Evolutionary conservation across 2,797 vertebrate genomes (phyloP).

Genomic region (Caiman crocodilus): DNA sequence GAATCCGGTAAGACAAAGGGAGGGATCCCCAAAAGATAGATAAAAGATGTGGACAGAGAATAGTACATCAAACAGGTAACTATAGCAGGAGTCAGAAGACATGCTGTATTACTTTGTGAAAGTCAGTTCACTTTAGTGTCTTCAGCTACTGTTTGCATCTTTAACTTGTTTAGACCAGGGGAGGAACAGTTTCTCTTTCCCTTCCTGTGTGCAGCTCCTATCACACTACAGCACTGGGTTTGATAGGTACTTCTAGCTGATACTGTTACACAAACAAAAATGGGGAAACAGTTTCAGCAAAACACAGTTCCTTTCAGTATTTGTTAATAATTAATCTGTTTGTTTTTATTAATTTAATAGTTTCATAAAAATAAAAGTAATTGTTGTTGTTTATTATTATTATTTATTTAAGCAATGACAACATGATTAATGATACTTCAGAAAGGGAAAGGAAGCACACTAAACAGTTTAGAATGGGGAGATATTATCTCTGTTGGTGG

Average conservation of each 20-base stretch:
- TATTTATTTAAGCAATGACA: constrained; percentile 71
- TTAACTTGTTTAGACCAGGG: background rate
- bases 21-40: background rate
- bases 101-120: background rate
- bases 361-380: constrained; percentile 70
- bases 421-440: constrained; percentile 73
- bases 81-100: background rate
- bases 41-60: no score
- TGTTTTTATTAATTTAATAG: constrained; percentile 65
- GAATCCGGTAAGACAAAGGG: accelerated
- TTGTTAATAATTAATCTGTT: constrained; percentile 67
- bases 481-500: constrained; percentile 69
- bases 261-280: constrained; percentile 65
- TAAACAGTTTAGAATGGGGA: constrained; percentile 50
- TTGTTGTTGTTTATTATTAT: constrained; percentile 61
- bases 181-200: background rate
- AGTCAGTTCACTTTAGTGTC: background rate
- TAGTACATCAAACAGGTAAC: background rate
- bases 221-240: background rate
- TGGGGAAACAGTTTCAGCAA: constrained; percentile 6
- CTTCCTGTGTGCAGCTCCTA: background rate
- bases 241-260: constrained; percentile 64
- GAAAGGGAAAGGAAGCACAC: constrained; percentile 40
- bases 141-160: background rate
- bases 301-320: constrained; percentile 11